These are phyloP conservation scores for Rhagophthalmus giganteus DNA, from an alignment of 2,888 invertebrate genomes.

Conservation along the genomic window DNA sequence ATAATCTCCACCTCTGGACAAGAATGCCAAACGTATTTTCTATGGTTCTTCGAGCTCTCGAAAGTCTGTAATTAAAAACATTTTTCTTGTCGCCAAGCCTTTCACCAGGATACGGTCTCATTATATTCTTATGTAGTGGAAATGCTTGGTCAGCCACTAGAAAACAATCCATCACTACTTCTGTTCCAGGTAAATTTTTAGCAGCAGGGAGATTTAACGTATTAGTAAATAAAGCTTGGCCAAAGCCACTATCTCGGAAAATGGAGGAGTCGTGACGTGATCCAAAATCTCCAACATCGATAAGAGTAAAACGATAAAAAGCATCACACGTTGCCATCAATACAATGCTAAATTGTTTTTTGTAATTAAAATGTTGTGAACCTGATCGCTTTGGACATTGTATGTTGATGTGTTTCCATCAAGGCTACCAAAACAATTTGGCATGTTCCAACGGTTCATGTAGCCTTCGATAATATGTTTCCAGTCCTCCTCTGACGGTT, in stretches of 20 bases:
- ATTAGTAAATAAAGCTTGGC: constrained; percentile 25
- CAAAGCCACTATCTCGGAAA: constrained; percentile 28
- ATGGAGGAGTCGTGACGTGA: constrained; percentile 42
- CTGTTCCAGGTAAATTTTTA: constrained; percentile 4
- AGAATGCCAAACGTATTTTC: no score
- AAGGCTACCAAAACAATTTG: constrained; percentile 40
- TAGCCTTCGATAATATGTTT: constrained; percentile 36
- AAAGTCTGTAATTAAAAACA: constrained; percentile 1
- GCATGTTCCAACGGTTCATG: constrained; percentile 35
- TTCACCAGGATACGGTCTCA: constrained; percentile 8
- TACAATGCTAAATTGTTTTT: constrained; percentile 43
- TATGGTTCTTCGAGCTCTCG: no score
- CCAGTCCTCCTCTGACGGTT: constrained; percentile 37
- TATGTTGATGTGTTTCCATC: constrained; percentile 43
- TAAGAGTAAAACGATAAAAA: constrained; percentile 41
- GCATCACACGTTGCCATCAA: constrained; percentile 42
- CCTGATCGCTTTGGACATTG: constrained; percentile 38
- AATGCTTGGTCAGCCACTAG: constrained; percentile 17
- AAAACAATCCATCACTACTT: constrained; percentile 6
- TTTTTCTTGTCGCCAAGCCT: constrained; percentile 2
- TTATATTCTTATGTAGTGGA: constrained; percentile 7
- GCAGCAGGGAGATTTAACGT: no score
- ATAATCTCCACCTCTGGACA: no score
- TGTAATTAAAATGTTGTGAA: constrained; percentile 44
- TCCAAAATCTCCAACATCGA: constrained; percentile 43